Evolutionary conservation across 2,113 vertebrate genomes (phyloP).

Genomic region (Semnopithecus entellus): DNA sequence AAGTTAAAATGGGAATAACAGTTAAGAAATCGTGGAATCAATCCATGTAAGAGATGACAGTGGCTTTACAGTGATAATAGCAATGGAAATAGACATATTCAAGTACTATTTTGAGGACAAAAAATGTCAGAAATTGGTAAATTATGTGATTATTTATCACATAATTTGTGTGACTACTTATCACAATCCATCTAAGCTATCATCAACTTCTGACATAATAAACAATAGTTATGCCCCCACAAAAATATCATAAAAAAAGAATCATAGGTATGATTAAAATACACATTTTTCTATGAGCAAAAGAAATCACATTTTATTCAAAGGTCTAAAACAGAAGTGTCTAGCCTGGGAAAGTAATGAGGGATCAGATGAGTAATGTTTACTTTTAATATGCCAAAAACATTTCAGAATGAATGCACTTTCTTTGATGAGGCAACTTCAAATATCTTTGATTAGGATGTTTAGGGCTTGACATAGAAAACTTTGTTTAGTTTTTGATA

Average conservation of each 20-base stretch:
- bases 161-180: no score
- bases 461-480: background rate
- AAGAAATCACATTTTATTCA: background rate
- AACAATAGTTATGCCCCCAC: background rate
- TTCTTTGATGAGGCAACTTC: background rate
- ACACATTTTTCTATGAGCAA: background rate
- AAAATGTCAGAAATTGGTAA: background rate
- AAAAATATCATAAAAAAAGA: background rate
- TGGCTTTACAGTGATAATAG: background rate
- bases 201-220: background rate
- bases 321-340: background rate
- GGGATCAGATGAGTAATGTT: background rate
- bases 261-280: background rate
- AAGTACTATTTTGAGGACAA: background rate
- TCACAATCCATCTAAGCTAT: no score
- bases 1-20: slow-evolving; percentile 19
- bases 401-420: background rate
- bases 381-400: background rate
- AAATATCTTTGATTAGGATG: background rate
- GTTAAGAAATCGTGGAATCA: background rate
- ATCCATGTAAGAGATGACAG: background rate
- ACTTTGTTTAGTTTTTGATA: background rate
- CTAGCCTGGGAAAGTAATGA: background rate
- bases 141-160: no score
- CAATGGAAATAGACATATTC: slow-evolving; percentile 15